Evolutionary conservation across 2,113 vertebrate genomes (phyloP), one percentile per base, ranked within the genome.

Genomic region (Leucopternis melanops): DNA sequence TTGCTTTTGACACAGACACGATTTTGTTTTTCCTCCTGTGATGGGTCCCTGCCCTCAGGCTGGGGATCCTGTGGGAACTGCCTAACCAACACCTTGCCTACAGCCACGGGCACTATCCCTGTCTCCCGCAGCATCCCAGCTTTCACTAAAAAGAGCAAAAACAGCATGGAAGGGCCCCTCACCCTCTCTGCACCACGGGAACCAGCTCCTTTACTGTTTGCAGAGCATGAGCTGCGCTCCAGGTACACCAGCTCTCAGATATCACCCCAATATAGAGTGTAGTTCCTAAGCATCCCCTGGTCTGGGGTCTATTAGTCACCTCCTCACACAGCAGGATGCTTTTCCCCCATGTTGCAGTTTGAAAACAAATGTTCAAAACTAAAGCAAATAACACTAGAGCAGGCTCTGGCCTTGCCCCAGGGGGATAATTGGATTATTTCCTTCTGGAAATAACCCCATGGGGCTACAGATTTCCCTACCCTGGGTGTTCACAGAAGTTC

Each of bases 1-100:
- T 44, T n/a, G 73, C 49, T 85, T 82, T 73, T 82, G 70, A 80
- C 86, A 81, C 32, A 58, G 55, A 11, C 54, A 16, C 0, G 1
- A 19, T 78, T 94, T 91, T 81, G 83, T 7, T 96, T 97, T 89
- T 71, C 70, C 62, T 85, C 32, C 91, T 45, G 36, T 42, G 70
- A 94, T 10, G 66, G 50, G 77, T 82, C 44, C 82, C 69, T 82
- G 61, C 27, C 77, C 63, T 49, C 26, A 13, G 40, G 49, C 82
- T 70, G 57, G 16, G 59, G 40, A 65, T 70, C 18, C 50, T 22
- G 16, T 2, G 21, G 65, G 62, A 27, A 16, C 11, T 86, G 82
- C 83, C 58, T 32, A 40, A 27, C 8, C 80, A 83, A 36, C 71
- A 18, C 70, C 52, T 31, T 21, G 19, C 13, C 1, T 5, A 8